These are phyloP conservation scores for Moxostoma hubbsi DNA, from an alignment of 2,797 vertebrate genomes.

Conservation along the genomic window DNA sequence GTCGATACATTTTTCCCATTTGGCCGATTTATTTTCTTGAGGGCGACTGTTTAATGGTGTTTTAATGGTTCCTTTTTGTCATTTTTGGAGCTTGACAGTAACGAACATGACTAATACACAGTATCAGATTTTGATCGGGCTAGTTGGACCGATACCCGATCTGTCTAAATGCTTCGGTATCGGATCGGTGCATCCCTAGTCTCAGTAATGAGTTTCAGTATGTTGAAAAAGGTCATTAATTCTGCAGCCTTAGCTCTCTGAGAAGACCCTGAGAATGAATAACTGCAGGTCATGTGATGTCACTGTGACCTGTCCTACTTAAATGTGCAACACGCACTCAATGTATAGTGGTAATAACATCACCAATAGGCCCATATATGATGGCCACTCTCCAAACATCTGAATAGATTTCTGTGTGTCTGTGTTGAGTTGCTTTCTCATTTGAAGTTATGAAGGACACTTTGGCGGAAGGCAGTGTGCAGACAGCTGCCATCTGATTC, in stretches of 20 bases:
- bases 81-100: too few species aligned
- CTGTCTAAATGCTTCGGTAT: too few species aligned
- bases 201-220: background rate
- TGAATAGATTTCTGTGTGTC: too few species aligned
- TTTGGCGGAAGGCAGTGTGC: background rate
- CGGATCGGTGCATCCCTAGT: too few species aligned
- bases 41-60: too few species aligned
- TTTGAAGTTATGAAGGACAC: background rate
- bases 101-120: too few species aligned
- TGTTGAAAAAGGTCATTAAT: slow-evolving; percentile 57
- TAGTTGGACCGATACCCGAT: too few species aligned
- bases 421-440: slow-evolving; percentile 4
- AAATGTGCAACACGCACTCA: background rate
- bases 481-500: background rate
- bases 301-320: slow-evolving; percentile 45
- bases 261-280: slow-evolving; percentile 24
- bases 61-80: too few species aligned
- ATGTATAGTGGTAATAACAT: too few species aligned
- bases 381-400: background rate
- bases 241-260: slow-evolving; percentile 8
- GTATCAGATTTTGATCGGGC: too few species aligned
- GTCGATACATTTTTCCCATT: too few species aligned
- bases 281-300: slow-evolving; percentile 26
- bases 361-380: background rate
- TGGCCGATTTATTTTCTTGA: too few species aligned